Base-by-base conservation (phyloP, 2,888 invertebrate species). In the Orthonychiurus folsomi region DNA sequence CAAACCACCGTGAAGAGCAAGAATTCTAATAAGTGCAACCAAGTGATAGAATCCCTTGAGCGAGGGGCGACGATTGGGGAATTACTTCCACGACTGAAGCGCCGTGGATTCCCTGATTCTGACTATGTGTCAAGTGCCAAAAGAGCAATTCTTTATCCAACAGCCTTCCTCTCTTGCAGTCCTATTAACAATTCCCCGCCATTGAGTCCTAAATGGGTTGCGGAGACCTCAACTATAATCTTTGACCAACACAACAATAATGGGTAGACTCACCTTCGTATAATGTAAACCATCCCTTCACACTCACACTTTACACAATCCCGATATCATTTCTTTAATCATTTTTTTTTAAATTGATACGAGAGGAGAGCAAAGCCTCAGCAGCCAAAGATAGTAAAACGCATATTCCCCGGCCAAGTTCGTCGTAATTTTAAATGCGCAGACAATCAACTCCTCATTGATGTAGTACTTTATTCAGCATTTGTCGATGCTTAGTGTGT, bases 181-280 rank as follows among this genome's bases (percentile, higher is more conserved):
- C 61, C 69, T 58, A 62, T 69, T 48, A 71, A 69, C 56, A 56
- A 62, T 28, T 63, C 73, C 55, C 66, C 70, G 54, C 73, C 70
- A 58, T 61, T 73, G 50, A 63, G 62, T 56, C 61, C 65, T 18
- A 73, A 71, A 59, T 71, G 71, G 71, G 66, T 64, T 47, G 50
- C 71, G 5, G 71, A 71, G 58, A 60, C 69, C 3, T 50, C 72
- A 9, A 67, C 70, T n/a, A 71, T 73, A 60, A 66, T 73, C 56
- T 69, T 65, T 62, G 73, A 73, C 63, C 73, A 73, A 60, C 71
- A 71, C 52, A 71, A 73, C 61, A 73, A 73, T 65, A 73, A 73
- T 55, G 73, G 73, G 63, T 52, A 52, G 52, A 48, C 48, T 48
- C 48, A 48, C 48, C 48, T n/a, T n/a, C n/a, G n/a, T n/a, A n/a